Percentiles rank a stretch among this genome's conserved stretches.
Conservation (phyloP, 92 coral and sea anemone genomes). For the Actinostola sp. region DNA sequence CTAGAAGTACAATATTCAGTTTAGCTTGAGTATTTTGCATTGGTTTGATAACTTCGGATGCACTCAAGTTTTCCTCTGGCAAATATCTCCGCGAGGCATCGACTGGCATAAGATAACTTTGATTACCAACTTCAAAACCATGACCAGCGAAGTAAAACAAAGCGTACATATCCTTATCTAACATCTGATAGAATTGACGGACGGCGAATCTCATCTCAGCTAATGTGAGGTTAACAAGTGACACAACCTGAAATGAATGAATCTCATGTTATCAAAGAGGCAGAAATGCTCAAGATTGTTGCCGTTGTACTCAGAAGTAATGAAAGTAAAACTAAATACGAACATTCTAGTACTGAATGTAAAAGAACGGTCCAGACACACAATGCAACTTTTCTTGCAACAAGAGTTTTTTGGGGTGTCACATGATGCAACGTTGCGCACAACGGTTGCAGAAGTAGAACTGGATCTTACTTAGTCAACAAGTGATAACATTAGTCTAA, state of each 20-base stretch:
- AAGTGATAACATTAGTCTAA: not conserved
- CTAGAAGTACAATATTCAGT: conserved; percentile 79
- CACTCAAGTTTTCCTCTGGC: conserved; percentile 67
- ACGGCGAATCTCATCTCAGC: conserved; percentile 86
- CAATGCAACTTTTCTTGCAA: too few relatives aligned
- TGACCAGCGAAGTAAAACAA: conserved; percentile 97
- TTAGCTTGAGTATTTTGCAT: conserved; percentile 84
- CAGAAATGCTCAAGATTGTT: too few relatives aligned
- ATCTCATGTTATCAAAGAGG: too few relatives aligned
- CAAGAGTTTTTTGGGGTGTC: too few relatives aligned
- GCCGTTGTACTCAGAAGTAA: too few relatives aligned
- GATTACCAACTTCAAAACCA: conserved; percentile 80
- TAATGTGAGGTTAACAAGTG: conserved; percentile 85
- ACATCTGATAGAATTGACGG: conserved; percentile 61
- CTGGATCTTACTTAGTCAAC: too few relatives aligned
- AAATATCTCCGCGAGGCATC: conserved; percentile 67
- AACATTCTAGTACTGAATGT: too few relatives aligned
- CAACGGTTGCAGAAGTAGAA: too few relatives aligned
- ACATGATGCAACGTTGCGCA: too few relatives aligned
- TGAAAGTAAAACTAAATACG: too few relatives aligned
- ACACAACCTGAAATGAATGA: conserved; percentile 69
- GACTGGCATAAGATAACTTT: conserved; percentile 91
- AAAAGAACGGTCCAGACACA: too few relatives aligned
- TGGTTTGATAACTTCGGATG: conserved; percentile 68
- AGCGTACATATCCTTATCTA: conserved; percentile 85